Base-by-base conservation (phyloP, 53 echinoderm and acorn worm species). In the Zoroaster sp. region DNA sequence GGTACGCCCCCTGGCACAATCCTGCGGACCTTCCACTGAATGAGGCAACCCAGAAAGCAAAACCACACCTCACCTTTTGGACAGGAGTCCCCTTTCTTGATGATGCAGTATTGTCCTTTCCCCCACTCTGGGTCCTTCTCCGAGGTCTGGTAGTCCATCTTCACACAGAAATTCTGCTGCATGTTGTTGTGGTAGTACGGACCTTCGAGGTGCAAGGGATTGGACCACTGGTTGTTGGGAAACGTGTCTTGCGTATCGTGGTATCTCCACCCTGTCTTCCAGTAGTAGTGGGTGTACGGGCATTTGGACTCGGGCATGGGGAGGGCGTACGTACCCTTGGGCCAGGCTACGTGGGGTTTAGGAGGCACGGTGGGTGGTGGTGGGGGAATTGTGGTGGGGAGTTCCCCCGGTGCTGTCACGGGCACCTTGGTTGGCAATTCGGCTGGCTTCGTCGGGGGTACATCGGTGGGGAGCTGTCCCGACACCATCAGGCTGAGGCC, bases 111-210 rank as follows among this genome's bases (percentile, higher is more conserved):
- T 5, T 67, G 34, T n/a, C 91, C 91, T 37, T 65, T 76, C 18
- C 41, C 73, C 77, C 83, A 91, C 11, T 74, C 74, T 20, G 74
- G 74, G 40, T 74, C 74, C 6, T 36, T 21, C 1, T 33, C 39
- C 1, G 40, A 25, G 78, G 71, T 75, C 21, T 93, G 68, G 36
- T 83, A 74, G 13, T 51, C 72, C 15, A 74, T 88, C 73, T 93
- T 93, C 14, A 83, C 74, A 40, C 93, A 93, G 86, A 93, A 93
- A 45, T 93, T 83, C 63, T 93, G 93, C 75, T 89, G 49, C 41
- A 89, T 51, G 73, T 85, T 38, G 45, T 89, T 89, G 11, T 33
- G 13, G 21, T 74, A 83, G 30, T 55, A 41, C 18, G 77, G 78
- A 0, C 93, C 93, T 37, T 74, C 46, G 14, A 93, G 78, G 32